Base-by-base conservation (phyloP, 2,797 vertebrate species). In the Aldrovandia affinis region DNA sequence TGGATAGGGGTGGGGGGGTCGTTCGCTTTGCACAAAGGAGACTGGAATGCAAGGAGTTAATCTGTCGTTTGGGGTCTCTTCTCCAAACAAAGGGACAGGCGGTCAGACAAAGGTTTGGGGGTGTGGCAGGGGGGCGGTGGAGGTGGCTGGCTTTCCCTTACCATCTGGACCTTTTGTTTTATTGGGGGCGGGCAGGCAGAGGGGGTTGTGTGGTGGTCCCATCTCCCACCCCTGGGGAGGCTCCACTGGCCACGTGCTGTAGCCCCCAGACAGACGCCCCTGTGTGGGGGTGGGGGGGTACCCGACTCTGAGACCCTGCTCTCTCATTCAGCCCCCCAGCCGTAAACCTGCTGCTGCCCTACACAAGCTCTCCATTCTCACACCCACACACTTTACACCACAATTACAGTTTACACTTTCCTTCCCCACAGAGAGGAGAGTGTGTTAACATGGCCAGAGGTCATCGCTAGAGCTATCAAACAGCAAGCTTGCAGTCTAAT, bases 141-240 rank as follows among this genome's bases (percentile, higher is more conserved):
- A 10, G 89, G 86, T 84, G 83, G 80, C 54, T 86, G 88, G 86
- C 90, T 92, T 91, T 93, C 90, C 92, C 89, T 59, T 93, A 94
- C 95, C 96, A 96, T 95, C 96, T 96, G 95, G 94, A 93, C 88
- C 93, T 91, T 95, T 96, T 96, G 95, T 96, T 93, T 95, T 92
- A 90, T 89, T 85, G 65, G 80, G 63, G 82, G 68, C 65, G 57
- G 80, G 86, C 80, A 85, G 89, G 89, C 88, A 83, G 85, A 86
- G 87, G 84, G 82, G 85, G 88, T 90, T 90, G 89, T 88, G 86
- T 88, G 87, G 90, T 83, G 70, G 88, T n/a, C 5, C 83, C 89
- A 92, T 89, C 87, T 92, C 92, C 89, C 83, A 85, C 88, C 90
- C 93, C 90, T 65, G 0, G 61, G 84, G 87, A 86, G 91, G 86